These are phyloP conservation scores for Pseudomyrmex dendroicus DNA, from an alignment of 1,140 invertebrate species.

Conservation along the genomic window DNA sequence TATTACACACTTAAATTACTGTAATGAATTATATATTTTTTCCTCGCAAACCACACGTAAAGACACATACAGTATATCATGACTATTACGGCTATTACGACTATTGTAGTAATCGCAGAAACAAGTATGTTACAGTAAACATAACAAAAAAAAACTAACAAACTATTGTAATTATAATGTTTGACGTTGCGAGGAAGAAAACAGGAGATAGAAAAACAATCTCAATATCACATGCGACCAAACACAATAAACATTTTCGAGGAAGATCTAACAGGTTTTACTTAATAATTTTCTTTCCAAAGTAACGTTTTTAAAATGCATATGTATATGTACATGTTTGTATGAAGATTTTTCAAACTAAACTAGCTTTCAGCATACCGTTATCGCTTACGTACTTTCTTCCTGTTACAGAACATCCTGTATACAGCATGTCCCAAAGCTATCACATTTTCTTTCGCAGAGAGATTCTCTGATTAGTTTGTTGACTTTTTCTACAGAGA, in stretches of 20 bases:
- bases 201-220: not conserved
- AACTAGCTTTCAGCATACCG: constrained; percentile 19
- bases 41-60: not conserved
- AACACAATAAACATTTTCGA: constrained; percentile 18
- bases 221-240: constrained; percentile 3
- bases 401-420: constrained; percentile 44
- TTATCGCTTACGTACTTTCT: constrained; percentile 40
- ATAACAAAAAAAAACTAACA: not conserved
- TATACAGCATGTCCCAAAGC: constrained; percentile 43
- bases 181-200: not conserved
- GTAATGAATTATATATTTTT: constrained; percentile 6
- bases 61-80: too few relatives aligned
- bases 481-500: constrained; percentile 26
- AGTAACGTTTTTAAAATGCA: constrained; percentile 21
- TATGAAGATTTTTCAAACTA: not conserved
- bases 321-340: not conserved
- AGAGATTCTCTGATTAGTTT: constrained; percentile 27
- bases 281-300: constrained; percentile 6
- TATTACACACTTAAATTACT: not conserved
- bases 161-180: not conserved
- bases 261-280: not conserved
- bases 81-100: too few relatives aligned
- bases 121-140: not conserved
- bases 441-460: constrained; percentile 32
- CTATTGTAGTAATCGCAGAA: too few relatives aligned